phyloP scores from a whole-genome alignment of 2,113 vertebrate genomes.

The Calidris pygmaea region DNA sequence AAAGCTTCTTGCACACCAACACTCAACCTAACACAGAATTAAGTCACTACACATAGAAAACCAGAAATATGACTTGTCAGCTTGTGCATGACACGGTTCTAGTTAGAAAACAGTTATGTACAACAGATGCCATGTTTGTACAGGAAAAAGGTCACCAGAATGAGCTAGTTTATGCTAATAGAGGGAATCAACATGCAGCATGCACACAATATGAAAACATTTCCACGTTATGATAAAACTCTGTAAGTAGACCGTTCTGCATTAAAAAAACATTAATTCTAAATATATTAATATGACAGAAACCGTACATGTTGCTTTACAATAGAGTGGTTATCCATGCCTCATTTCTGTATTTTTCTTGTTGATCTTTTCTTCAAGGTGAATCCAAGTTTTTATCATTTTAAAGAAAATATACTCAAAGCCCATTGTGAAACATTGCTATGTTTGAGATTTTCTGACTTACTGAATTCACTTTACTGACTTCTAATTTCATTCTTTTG shows the following conservation, averaged over 20 bases:
- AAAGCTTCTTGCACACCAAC: background rate
- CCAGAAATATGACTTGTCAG: background rate
- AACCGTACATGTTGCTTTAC: fast-evolving
- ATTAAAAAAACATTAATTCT: background rate
- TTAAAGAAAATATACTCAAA: background rate
- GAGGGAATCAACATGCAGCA: background rate
- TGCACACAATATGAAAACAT: background rate
- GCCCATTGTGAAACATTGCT: background rate
- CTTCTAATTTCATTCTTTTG: background rate
- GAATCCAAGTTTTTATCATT: background rate
- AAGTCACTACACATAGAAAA: background rate
- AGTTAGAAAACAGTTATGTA: background rate
- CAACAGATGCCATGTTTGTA: background rate
- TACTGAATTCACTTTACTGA: background rate
- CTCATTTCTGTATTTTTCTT: background rate
- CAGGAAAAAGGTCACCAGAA: background rate
- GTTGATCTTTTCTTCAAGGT: background rate
- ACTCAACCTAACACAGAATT: background rate
- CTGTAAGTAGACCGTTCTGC: background rate
- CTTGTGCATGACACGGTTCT: background rate
- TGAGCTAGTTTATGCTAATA: background rate
- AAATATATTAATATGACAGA: background rate
- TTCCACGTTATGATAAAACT: background rate
- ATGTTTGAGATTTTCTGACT: background rate
- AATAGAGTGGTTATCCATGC: background rate